These are phyloP conservation scores for Pelosia muscerda DNA, from an alignment of 2,888 invertebrate species.

Conservation along the genomic window DNA sequence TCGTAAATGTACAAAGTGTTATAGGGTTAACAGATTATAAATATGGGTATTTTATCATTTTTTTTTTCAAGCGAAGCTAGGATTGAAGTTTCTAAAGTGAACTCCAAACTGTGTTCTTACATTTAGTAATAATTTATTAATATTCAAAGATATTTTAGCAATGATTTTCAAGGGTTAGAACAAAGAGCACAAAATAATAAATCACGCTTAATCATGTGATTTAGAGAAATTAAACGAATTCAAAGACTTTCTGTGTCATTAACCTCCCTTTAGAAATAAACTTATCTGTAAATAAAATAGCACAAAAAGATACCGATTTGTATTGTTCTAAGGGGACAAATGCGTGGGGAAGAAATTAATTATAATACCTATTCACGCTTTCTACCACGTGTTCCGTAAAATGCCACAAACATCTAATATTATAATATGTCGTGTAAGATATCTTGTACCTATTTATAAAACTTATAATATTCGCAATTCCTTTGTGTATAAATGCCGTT, in stretches of 20 bases:
- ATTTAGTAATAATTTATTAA: too few species aligned
- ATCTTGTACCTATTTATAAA: not conserved
- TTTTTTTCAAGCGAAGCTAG: too few species aligned
- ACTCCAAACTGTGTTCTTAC: not conserved
- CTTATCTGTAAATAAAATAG: not conserved
- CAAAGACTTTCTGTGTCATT: too few species aligned
- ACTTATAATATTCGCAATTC: not conserved
- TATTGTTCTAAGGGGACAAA: too few species aligned
- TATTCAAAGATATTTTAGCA: too few species aligned
- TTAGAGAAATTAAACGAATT: not conserved
- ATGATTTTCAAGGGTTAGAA: not conserved
- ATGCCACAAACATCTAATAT: not conserved
- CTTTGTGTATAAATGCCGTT: conserved; percentile 1
- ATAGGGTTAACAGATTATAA: not conserved
- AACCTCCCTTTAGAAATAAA: not conserved
- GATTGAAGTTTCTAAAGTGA: too few species aligned
- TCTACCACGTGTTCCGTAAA: not conserved
- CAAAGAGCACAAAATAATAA: not conserved
- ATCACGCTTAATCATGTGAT: not conserved
- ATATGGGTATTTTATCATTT: not conserved
- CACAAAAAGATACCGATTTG: not conserved
- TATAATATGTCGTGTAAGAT: not conserved
- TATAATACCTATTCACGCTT: not conserved
- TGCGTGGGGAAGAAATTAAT: not conserved
- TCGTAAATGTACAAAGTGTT: not conserved